Base-by-base conservation (phyloP, 2,888 invertebrate species). In the Protodeltote pygarga region DNA sequence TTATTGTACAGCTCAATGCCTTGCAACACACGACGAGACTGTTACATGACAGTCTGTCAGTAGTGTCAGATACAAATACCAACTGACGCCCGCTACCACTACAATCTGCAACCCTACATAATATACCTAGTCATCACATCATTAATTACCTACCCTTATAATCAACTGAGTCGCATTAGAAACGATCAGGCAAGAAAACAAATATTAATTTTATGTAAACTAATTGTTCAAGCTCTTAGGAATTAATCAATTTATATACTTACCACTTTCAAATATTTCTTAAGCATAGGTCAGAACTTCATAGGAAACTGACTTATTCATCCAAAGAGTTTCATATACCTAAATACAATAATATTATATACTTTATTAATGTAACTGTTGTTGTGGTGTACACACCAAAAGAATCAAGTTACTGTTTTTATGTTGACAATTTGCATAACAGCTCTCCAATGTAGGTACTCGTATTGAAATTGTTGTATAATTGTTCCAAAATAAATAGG, bases 1-100 rank as follows among this genome's bases (percentile, higher is more conserved):
- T 87, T 87, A 90, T 89, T 88, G 84, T 89, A 81, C 75, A 71
- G 75, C 75, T 77, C 72, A 63, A 55, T 61, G 62, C 53, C 75
- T 87, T 89, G 82, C 87, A 75, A 85, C 85, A 87, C 57, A 54
- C 65, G 72, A 77, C 76, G 74, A 74, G 75, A 76, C 79, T 77
- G 79, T 80, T 79, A 81, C 78, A 78, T 78, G 82, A 80, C 79
- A 75, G 79, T 78, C 78, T 82, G 82, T 75, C 77, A 73, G 73
- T 58, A 72, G 51, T n/a, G n/a, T n/a, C n/a, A n/a, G n/a, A n/a
- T n/a, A n/a, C n/a, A n/a, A n/a, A n/a, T n/a, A n/a, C 45, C 57
- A 65, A 63, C 71, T 71, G 71, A 64, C 69, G 64, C 65, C 65
- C 47, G 35, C 33, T 65, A 65, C 39, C 20, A 37, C 33, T 16